Evolutionary conservation across 2,888 invertebrate species (phyloP).

Genomic region (Polydesmus complanatus): DNA sequence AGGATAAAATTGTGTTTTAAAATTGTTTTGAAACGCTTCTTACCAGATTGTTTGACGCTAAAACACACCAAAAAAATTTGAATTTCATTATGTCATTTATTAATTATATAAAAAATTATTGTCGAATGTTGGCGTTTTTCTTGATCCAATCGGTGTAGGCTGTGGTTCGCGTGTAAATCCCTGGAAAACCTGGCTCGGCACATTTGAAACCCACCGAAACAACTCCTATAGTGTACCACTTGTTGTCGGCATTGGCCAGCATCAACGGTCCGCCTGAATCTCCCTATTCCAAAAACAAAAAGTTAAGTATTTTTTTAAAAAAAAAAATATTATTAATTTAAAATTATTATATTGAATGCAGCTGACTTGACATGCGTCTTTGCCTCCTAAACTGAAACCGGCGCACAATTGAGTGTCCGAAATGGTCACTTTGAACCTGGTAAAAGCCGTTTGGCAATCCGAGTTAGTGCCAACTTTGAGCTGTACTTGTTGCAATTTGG

Average conservation of each 20-base stretch:
- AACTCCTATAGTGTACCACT: slow-evolving; percentile 48
- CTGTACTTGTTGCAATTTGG: slow-evolving; percentile 50
- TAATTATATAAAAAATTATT: too few relatives aligned
- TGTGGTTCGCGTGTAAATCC: slow-evolving; percentile 31
- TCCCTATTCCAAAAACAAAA: slow-evolving; percentile 31
- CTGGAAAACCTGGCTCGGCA: slow-evolving; percentile 37
- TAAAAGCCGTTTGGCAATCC: slow-evolving; percentile 46
- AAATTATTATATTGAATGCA: not conserved
- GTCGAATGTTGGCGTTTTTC: slow-evolving; percentile 12
- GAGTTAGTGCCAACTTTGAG: slow-evolving; percentile 51
- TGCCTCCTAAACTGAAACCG: slow-evolving; percentile 47
- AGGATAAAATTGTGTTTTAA: too few relatives aligned
- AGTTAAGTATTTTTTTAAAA: not conserved
- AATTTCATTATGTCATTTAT: too few relatives aligned
- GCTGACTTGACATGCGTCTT: slow-evolving; percentile 54
- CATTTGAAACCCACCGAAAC: slow-evolving; percentile 51
- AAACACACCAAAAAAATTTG: too few relatives aligned
- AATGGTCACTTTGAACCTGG: slow-evolving; percentile 34
- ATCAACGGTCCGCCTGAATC: slow-evolving; percentile 73
- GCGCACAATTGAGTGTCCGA: slow-evolving; percentile 43
- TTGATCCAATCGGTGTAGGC: slow-evolving; percentile 30
- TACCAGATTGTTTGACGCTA: too few relatives aligned
- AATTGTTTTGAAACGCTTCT: too few relatives aligned
- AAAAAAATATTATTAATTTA: not conserved
- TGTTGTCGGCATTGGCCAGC: slow-evolving; percentile 32